A percentile compares a stretch with the other conserved stretches of the same genome.
Conservation (phyloP, 2,888 invertebrate species). For the Callyntrura guangdongensis region DNA sequence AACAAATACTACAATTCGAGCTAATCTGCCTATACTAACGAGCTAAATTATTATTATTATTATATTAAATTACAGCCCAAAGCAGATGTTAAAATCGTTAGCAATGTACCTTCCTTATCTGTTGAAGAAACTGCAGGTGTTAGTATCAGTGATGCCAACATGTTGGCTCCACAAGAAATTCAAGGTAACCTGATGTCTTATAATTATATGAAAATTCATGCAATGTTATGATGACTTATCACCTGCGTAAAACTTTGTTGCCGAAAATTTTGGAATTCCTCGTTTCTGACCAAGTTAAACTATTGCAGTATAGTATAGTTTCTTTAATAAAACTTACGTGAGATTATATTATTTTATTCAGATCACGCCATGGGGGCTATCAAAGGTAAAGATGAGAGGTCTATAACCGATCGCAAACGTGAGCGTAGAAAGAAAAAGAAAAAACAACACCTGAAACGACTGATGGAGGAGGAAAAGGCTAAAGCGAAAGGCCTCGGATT, state of each 20-base stretch:
- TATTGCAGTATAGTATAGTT: not conserved
- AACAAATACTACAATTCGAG: not conserved
- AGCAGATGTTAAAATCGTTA: slow-evolving; percentile 95
- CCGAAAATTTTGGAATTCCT: slow-evolving; percentile 78
- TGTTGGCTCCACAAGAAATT: slow-evolving; percentile 97
- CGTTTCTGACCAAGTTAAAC: slow-evolving; percentile 76
- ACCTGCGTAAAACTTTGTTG: slow-evolving; percentile 43
- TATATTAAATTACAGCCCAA: slow-evolving; percentile 87
- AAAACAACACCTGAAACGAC: slow-evolving; percentile 88
- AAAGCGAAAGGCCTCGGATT: slow-evolving; percentile 86
- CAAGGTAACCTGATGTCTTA: slow-evolving; percentile 87
- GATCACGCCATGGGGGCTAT: slow-evolving; percentile 87
- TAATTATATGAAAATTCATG: not conserved
- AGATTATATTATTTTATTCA: slow-evolving; percentile 79
- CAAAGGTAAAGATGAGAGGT: slow-evolving; percentile 92
- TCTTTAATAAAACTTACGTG: not conserved
- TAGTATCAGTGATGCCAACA: slow-evolving; percentile 92
- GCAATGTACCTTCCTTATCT: slow-evolving; percentile 95
- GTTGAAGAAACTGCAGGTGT: slow-evolving; percentile 99
- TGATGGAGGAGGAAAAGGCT: slow-evolving; percentile 86
- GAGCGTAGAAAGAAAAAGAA: slow-evolving; percentile 95
- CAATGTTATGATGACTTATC: slow-evolving; percentile 43
- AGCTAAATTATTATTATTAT: slow-evolving; percentile 53
- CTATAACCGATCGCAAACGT: slow-evolving; percentile 94
- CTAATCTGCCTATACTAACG: not conserved